Percentiles rank a stretch among this genome's conserved stretches.
phyloP scores from a whole-genome alignment of 2,888 invertebrate genomes.

The Stenodera caucasica region DNA sequence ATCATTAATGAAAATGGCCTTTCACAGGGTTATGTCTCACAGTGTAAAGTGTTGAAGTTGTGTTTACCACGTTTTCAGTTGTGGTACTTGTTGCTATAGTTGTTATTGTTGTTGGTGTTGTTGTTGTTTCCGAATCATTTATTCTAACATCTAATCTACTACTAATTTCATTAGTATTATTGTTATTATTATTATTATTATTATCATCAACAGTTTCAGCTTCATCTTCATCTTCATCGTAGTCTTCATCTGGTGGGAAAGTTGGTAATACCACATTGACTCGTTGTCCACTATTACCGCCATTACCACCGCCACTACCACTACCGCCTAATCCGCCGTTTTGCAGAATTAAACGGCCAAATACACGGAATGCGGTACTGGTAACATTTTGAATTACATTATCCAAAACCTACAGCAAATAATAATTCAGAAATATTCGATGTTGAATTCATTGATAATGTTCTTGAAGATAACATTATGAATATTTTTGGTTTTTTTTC shows the following conservation, averaged over 20 bases:
- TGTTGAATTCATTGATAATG: no score
- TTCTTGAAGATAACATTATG: no score
- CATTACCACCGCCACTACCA: constrained; percentile 52
- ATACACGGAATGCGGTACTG: constrained; percentile 70
- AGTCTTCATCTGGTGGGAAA: constrained; percentile 68
- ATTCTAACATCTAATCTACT: constrained; percentile 20
- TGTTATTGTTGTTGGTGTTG: constrained; percentile 13
- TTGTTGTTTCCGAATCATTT: not conserved
- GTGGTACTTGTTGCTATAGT: constrained; percentile 9
- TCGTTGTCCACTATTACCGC: constrained; percentile 57
- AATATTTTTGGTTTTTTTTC: no score
- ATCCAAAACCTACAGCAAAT: constrained; percentile 78
- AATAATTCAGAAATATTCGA: no score
- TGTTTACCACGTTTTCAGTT: constrained; percentile 27
- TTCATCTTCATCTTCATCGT: constrained; percentile 54
- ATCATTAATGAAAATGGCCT: constrained; percentile 17
- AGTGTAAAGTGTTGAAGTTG: constrained; percentile 38
- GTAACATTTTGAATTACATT: constrained; percentile 76
- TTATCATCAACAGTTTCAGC: not conserved
- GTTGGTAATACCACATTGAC: constrained; percentile 69
- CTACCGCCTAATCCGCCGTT: constrained; percentile 61
- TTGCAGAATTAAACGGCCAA: constrained; percentile 73
- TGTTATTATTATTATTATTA: constrained; percentile 11
- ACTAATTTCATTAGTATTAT: not conserved
- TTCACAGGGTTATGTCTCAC: constrained; percentile 33